Conservation (phyloP, 2,113 vertebrate species). For the Colinus virginianus region DNA sequence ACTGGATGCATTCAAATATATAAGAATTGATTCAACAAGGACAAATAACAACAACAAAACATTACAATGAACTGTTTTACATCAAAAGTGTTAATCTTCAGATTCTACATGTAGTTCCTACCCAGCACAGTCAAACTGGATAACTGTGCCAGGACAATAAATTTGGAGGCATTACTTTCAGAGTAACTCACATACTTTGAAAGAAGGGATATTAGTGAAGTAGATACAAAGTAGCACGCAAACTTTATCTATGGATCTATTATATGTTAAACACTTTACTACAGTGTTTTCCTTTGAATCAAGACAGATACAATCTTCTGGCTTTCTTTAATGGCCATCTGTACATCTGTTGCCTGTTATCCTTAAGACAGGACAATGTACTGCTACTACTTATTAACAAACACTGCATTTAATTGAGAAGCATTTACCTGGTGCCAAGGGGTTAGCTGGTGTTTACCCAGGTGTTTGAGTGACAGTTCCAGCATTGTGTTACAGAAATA, state of each 20-base stretch:
- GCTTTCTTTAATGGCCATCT: not conserved
- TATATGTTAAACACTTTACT: not conserved
- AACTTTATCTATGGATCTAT: not conserved
- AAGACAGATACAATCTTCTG: not conserved
- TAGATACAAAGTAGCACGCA: not conserved
- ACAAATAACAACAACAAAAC: too few species aligned
- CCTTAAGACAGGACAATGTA: not conserved
- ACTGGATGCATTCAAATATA: too few species aligned
- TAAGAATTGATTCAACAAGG: not conserved
- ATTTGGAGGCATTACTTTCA: too few species aligned
- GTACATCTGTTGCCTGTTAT: not conserved
- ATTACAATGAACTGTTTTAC: not conserved
- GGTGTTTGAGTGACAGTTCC: not conserved
- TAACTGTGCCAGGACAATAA: too few species aligned
- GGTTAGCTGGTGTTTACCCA: slow-evolving; percentile 6
- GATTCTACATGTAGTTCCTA: not conserved
- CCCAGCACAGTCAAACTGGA: not conserved
- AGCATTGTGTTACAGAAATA: not conserved
- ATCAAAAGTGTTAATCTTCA: not conserved
- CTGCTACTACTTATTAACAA: not conserved
- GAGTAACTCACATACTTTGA: not conserved
- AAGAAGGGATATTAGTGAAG: not conserved
- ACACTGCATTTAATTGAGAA: slow-evolving; percentile 15
- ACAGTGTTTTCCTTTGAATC: not conserved
- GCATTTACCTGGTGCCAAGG: not conserved